Evolutionary conservation across 1,140 invertebrate genomes (phyloP).

Genomic region (Tenebrio molitor): DNA sequence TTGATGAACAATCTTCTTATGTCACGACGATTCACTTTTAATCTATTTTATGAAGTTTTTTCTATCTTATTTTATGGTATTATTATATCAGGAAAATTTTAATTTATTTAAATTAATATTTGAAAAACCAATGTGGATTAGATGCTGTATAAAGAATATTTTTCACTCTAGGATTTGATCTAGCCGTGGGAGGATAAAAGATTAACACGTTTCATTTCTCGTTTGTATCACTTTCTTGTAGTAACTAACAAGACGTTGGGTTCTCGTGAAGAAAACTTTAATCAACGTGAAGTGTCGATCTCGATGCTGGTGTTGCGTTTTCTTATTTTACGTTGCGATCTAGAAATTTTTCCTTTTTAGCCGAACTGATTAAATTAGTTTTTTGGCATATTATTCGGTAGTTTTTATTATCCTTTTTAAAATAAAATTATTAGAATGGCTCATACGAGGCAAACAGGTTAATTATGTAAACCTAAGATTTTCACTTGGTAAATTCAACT

Average conservation of each 20-base stretch:
- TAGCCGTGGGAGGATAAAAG: slow-evolving; percentile 24
- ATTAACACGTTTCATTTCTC: slow-evolving; percentile 27
- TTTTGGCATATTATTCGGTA: not conserved
- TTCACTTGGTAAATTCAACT: not conserved
- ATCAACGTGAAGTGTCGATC: slow-evolving; percentile 42
- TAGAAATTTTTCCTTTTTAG: slow-evolving; percentile 14
- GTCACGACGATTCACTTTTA: too few relatives aligned
- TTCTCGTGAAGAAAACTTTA: slow-evolving; percentile 34
- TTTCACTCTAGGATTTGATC: slow-evolving; percentile 26
- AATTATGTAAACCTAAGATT: slow-evolving; percentile 23
- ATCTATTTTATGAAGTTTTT: too few relatives aligned
- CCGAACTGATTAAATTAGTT: slow-evolving; percentile 20
- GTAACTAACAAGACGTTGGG: slow-evolving; percentile 28
- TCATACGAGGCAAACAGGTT: not conserved
- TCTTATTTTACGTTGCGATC: slow-evolving; percentile 6
- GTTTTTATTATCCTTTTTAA: not conserved
- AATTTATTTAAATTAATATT: too few relatives aligned
- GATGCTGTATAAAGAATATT: too few relatives aligned
- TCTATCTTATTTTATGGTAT: too few relatives aligned
- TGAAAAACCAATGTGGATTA: too few relatives aligned
- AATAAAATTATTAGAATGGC: too few relatives aligned
- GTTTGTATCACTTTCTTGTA: slow-evolving; percentile 18
- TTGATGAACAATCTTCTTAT: too few relatives aligned
- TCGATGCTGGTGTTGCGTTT: slow-evolving; percentile 20
- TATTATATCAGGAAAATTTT: too few relatives aligned